phyloP scores from a whole-genome alignment of 2,797 vertebrate genomes.

The Acrocephalus scirpaceus region DNA sequence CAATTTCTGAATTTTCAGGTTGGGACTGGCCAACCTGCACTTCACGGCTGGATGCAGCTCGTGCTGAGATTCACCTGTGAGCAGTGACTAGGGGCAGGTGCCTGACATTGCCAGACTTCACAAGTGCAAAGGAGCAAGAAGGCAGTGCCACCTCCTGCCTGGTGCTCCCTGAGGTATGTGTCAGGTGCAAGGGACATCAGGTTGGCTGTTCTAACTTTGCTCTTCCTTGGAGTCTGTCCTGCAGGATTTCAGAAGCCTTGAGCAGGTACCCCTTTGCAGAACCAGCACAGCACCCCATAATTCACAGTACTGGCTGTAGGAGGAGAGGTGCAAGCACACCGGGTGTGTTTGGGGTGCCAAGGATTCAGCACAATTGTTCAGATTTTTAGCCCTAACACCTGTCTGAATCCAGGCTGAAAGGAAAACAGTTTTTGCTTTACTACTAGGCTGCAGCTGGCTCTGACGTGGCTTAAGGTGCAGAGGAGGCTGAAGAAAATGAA shows the following conservation, averaged over 20 bases:
- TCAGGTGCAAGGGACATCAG: background rate
- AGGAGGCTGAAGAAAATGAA: background rate
- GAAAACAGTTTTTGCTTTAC: background rate
- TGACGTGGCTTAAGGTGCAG: background rate
- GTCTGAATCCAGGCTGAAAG: background rate
- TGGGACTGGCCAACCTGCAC: background rate
- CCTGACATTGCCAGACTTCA: background rate
- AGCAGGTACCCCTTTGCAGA: background rate
- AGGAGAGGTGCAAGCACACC: background rate
- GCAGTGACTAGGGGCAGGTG: background rate
- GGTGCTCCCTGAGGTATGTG: rapidly evolving
- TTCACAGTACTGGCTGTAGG: background rate
- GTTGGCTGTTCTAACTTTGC: background rate
- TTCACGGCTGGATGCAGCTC: background rate
- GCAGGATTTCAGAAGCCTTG: background rate
- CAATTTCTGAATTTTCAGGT: background rate
- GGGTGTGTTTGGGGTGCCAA: background rate
- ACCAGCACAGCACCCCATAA: background rate
- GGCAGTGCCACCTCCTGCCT: background rate
- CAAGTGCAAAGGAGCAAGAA: background rate
- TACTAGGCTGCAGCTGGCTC: background rate
- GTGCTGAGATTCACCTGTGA: rapidly evolving
- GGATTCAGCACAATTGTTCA: background rate
- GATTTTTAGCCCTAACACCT: background rate
- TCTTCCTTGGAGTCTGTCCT: background rate